Base-by-base conservation (phyloP, 2,113 vertebrate genomes). In the Anolis sagrei region DNA sequence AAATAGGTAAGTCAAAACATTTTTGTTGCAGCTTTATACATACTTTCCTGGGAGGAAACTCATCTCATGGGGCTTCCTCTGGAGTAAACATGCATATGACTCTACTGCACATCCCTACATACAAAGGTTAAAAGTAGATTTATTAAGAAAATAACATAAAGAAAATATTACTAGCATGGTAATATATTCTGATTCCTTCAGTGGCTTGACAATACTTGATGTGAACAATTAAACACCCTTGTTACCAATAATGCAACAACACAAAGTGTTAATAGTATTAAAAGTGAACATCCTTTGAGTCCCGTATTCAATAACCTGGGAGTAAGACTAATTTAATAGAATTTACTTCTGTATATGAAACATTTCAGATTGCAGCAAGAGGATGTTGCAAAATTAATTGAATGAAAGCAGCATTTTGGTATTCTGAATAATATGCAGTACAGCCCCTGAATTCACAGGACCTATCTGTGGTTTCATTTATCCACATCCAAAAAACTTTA, bases 1-100 rank as follows among this genome's bases (percentile, higher is more conserved):
- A 99, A 96, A 98, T 99, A 92, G 98, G 99, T 99, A 94, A 98
- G 98, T 95, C 68, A 14, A 82, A 79, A 66, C 25, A 23, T 64
- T 23, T 64, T 21, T 9, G 64, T 7, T 25, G 21, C 5, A 79
- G 19, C 19, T 18, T 58, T 58, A 19, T 14, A 58, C 23, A 68
- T 27, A 4, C 2, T 3, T 29, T 29, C 7, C 64, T n/a, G 27
- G 64, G 64, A 66, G 27, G 10, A 29, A 68, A 29, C n/a, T n/a
- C n/a, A n/a, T n/a, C 27, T 68, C 29, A 29, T 11, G 64, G 64
- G 61, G 25, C 23, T 66, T 66, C 8, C 64, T 27, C 27, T 27
- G 23, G 27, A 68, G 27, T 25, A 68, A 9, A 68, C 27, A 68
- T 68, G 23, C 11, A 29, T 68, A 8, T 29, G 64, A 68, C 7